phyloP scores from a whole-genome alignment of 2,113 vertebrate species.

The Microtus montanus region DNA sequence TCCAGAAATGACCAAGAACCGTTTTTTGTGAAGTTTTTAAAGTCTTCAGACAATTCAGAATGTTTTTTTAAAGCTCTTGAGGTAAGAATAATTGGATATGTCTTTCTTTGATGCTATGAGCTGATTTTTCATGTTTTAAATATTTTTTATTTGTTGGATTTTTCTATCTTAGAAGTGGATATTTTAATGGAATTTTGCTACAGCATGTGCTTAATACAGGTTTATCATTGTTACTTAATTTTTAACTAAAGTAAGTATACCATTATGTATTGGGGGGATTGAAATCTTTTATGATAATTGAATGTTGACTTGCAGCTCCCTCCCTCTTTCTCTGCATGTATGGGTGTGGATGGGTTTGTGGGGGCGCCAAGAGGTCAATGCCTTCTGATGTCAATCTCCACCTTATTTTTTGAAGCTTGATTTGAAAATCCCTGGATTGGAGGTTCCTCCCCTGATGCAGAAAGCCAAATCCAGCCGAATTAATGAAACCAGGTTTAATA shows the following conservation, averaged over 20 bases:
- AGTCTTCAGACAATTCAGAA: constrained; percentile 85
- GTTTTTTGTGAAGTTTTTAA: constrained; percentile 95
- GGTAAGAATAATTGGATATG: constrained; percentile 83
- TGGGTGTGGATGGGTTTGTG: too few relatives aligned
- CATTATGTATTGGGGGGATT: not conserved
- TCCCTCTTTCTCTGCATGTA: too few relatives aligned
- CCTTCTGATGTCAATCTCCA: too few relatives aligned
- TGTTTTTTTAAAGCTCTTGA: constrained; percentile 92
- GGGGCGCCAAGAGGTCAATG: too few relatives aligned
- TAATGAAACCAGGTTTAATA: too few relatives aligned
- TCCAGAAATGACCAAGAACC: constrained; percentile 84
- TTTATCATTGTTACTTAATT: not conserved
- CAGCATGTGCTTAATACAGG: not conserved
- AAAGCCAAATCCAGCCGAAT: too few relatives aligned
- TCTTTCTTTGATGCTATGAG: not conserved
- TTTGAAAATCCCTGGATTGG: too few relatives aligned
- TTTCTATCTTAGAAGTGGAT: constrained; percentile 39
- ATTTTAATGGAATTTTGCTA: not conserved
- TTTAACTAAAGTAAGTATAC: not conserved
- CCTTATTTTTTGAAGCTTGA: too few relatives aligned
- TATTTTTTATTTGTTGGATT: constrained; percentile 16
- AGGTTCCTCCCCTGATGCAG: too few relatives aligned
- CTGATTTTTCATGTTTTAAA: constrained; percentile 16
- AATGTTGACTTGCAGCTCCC: not conserved
- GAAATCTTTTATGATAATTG: not conserved